A percentile compares a stretch with the other conserved stretches of the same genome.
These are phyloP conservation scores for Platichthys flesus DNA, from an alignment of 2,113 vertebrate genomes.

Conservation along the genomic window DNA sequence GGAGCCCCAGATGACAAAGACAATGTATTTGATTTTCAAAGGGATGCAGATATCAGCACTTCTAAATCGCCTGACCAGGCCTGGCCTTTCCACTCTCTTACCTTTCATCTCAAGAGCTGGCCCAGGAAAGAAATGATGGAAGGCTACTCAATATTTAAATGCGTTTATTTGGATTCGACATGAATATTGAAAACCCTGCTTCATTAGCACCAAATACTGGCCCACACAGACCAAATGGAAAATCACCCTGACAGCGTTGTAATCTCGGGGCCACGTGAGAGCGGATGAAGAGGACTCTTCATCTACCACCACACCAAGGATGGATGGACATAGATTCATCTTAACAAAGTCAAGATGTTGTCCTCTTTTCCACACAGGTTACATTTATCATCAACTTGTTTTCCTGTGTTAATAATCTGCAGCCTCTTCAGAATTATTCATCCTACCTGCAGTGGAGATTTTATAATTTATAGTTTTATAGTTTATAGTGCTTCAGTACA, in stretches of 20 bases:
- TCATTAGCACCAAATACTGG: slow-evolving; percentile 49
- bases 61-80: slow-evolving; percentile 76
- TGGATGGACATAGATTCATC: slow-evolving; percentile 10
- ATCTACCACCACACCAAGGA: slow-evolving; percentile 18
- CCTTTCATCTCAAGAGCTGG: slow-evolving; percentile 82
- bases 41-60: slow-evolving; percentile 79
- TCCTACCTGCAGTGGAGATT: too few species aligned
- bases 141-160: slow-evolving; percentile 79
- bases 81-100: slow-evolving; percentile 68
- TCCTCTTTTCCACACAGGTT: too few species aligned
- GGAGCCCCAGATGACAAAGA: slow-evolving; percentile 50
- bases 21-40: slow-evolving; percentile 82
- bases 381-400: neutral
- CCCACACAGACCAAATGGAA: slow-evolving; percentile 58
- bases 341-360: slow-evolving; percentile 3
- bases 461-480: too few species aligned
- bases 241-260: slow-evolving; percentile 28
- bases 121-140: slow-evolving; percentile 74
- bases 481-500: too few species aligned
- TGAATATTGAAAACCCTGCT: slow-evolving; percentile 78
- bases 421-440: too few species aligned
- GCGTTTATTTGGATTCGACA: slow-evolving; percentile 64
- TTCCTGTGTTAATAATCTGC: too few species aligned
- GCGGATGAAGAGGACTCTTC: slow-evolving; percentile 49
- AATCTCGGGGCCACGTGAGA: slow-evolving; percentile 39